Percentiles rank a stretch among this genome's conserved stretches.
Conservation (phyloP, 2,888 invertebrate species). For the Automeris io region DNA sequence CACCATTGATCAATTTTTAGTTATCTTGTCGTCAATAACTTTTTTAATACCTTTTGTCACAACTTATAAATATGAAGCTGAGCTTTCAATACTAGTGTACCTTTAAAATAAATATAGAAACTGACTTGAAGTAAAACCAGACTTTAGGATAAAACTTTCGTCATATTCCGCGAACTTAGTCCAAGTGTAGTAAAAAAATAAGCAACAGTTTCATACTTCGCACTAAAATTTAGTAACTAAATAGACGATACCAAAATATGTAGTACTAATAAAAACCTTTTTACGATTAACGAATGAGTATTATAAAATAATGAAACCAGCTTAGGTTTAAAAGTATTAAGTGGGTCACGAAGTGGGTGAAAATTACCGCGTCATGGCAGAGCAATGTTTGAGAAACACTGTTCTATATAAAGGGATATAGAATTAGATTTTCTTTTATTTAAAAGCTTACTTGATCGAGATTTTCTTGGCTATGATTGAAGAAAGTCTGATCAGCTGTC, state of each 20-base stretch:
- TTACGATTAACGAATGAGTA: constrained; percentile 1
- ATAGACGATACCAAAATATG: constrained; percentile 6
- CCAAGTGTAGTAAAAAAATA: not conserved
- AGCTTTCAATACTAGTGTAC: constrained; percentile 9
- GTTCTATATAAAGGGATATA: constrained; percentile 2
- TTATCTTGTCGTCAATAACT: no score
- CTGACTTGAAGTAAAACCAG: constrained; percentile 8
- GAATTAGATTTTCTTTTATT: no score
- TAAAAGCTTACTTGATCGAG: no score
- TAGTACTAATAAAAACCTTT: constrained; percentile 2
- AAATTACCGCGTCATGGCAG: not conserved
- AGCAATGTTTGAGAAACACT: no score
- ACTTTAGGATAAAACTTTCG: constrained; percentile 1
- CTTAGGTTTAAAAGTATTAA: no score
- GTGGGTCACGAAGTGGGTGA: not conserved
- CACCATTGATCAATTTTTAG: no score
- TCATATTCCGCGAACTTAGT: no score
- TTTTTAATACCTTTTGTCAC: constrained; percentile 8
- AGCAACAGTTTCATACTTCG: constrained; percentile 5
- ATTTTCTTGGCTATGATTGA: no score
- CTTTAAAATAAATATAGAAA: constrained; percentile 11
- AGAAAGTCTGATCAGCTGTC: no score
- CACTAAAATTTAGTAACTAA: constrained; percentile 2
- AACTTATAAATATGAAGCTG: constrained; percentile 10
- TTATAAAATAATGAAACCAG: constrained; percentile 3